phyloP scores from a whole-genome alignment of 2,888 invertebrate species.

The Epiblema foenella region DNA sequence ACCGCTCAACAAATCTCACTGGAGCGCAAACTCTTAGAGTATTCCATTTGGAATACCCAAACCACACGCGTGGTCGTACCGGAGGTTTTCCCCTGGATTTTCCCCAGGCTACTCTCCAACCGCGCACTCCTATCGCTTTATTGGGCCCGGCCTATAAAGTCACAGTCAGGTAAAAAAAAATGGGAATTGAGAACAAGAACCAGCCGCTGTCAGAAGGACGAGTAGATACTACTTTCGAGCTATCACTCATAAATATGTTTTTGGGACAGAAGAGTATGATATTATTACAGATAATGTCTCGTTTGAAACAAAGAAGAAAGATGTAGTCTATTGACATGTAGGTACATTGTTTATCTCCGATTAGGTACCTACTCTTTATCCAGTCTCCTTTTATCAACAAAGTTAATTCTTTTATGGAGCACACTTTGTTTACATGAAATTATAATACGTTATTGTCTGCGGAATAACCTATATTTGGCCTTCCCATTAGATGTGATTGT shows the following conservation, averaged over 20 bases:
- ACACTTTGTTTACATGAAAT: conserved; percentile 11
- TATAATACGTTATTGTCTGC: conserved; percentile 7
- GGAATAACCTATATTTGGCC: background rate
- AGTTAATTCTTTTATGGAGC: conserved; percentile 12
- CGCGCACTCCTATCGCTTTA: too few relatives aligned
- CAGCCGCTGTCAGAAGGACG: background rate
- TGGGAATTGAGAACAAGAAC: background rate
- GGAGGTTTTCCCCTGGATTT: too few relatives aligned
- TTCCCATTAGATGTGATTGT: background rate
- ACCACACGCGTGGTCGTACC: too few relatives aligned
- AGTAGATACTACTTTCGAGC: background rate
- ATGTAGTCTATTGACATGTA: conserved; percentile 8
- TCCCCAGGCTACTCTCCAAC: too few relatives aligned
- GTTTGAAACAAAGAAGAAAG: background rate
- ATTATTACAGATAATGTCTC: conserved; percentile 9
- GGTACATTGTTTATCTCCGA: background rate
- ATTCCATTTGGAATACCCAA: too few relatives aligned
- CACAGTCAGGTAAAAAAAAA: too few relatives aligned
- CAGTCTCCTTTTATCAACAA: conserved; percentile 3
- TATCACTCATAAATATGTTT: background rate
- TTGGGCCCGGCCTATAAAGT: too few relatives aligned
- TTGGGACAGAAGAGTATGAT: background rate
- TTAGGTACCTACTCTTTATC: background rate
- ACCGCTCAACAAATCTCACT: too few relatives aligned
- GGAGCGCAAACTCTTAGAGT: too few relatives aligned